Evolutionary conservation across 2,797 vertebrate genomes (phyloP).

Genomic region (Anabacerthia variegaticeps): DNA sequence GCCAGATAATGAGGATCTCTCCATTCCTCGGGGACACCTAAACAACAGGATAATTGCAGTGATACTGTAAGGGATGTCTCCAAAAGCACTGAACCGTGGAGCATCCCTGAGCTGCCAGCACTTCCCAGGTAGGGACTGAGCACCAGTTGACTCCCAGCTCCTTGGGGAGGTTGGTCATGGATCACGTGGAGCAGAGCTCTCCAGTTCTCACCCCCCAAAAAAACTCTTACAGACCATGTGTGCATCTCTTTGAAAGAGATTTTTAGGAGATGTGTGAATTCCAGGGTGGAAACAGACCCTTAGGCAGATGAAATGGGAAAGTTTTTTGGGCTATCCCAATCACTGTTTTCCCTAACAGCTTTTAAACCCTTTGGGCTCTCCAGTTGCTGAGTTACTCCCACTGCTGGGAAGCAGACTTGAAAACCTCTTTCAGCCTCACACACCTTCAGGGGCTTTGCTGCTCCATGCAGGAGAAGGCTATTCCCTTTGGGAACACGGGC

Average conservation of each 20-base stretch:
- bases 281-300: background rate
- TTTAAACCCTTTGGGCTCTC: background rate
- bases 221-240: rapidly evolving
- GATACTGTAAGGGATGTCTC: background rate
- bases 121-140: background rate
- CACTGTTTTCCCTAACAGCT: background rate
- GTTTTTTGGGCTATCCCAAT: background rate
- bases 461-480: background rate
- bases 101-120: background rate
- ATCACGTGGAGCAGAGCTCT: background rate
- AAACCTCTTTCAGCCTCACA: background rate
- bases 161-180: background rate
- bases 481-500: background rate
- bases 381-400: background rate
- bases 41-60: background rate
- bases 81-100: background rate
- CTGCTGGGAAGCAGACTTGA: background rate
- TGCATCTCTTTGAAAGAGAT: background rate
- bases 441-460: background rate
- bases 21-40: background rate
- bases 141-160: background rate
- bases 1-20: background rate
- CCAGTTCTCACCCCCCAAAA: background rate
- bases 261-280: background rate
- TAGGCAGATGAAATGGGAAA: background rate